Conservation (phyloP, 2,113 vertebrate genomes). For the Butorides virescens region DNA sequence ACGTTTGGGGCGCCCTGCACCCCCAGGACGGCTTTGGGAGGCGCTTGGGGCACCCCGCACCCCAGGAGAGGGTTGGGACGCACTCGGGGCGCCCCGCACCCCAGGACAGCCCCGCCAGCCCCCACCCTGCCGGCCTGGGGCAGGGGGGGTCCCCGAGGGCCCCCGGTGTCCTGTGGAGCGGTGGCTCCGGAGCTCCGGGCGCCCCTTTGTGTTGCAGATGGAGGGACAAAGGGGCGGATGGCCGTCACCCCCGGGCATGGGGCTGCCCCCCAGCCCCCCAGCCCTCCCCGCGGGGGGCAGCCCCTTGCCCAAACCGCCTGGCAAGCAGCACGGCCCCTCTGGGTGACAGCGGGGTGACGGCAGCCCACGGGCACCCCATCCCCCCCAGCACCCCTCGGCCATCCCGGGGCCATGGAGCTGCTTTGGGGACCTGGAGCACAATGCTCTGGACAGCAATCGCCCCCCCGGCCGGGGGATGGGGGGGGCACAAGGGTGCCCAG, state of each 20-base stretch:
- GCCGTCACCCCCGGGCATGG: neutral
- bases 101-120: no score
- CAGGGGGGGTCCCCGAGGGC: neutral
- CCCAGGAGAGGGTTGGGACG: neutral
- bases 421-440: neutral
- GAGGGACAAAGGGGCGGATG: neutral
- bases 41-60: neutral
- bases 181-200: neutral
- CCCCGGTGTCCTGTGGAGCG: rapidly evolving
- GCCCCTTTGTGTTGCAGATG: neutral
- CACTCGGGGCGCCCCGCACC: no score
- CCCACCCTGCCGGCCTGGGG: neutral
- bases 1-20: neutral
- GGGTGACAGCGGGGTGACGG: no score
- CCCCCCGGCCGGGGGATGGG: no score
- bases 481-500: no score
- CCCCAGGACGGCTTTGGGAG: no score
- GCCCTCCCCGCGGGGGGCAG: no score
- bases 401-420: neutral
- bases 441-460: no score
- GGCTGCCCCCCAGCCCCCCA: neutral
- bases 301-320: neutral
- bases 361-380: neutral
- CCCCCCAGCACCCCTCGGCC: neutral
- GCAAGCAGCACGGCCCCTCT: no score